Percentiles rank a stretch among this genome's conserved stretches.
Evolutionary conservation across 1,140 invertebrate species (phyloP).

Genomic region (Cataglyphis hispanica): DNA sequence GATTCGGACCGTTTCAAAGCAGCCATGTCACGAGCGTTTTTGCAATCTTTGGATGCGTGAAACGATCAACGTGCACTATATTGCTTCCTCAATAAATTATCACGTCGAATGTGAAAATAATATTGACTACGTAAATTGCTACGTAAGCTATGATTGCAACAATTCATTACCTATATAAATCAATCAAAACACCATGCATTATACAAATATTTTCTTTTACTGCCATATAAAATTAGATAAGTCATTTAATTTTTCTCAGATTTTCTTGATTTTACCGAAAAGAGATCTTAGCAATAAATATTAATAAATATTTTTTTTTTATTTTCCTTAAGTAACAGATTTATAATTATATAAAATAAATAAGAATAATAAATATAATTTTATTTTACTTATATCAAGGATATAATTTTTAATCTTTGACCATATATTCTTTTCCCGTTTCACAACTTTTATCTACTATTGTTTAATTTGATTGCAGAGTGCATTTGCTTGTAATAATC

Average conservation of each 20-base stretch:
- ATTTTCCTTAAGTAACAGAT: not conserved
- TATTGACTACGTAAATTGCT: constrained; percentile 35
- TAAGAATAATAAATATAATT: not conserved
- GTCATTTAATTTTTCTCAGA: not conserved
- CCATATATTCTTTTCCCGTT: not conserved
- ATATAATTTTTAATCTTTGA: not conserved
- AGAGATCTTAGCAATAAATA: not conserved
- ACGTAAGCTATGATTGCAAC: constrained; percentile 21
- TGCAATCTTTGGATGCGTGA: constrained; percentile 32
- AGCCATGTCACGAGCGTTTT: constrained; percentile 37
- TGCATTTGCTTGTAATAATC: not conserved
- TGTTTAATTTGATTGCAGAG: constrained; percentile 5
- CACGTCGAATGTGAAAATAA: constrained; percentile 43
- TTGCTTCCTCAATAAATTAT: constrained; percentile 58
- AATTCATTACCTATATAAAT: constrained; percentile 37
- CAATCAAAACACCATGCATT: not conserved
- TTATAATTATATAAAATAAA: constrained; percentile 5
- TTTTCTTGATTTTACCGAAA: too few relatives aligned
- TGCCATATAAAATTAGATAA: not conserved
- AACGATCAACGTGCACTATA: not conserved
- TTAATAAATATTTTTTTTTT: not conserved
- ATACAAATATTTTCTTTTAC: constrained; percentile 33
- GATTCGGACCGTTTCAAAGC: constrained; percentile 46
- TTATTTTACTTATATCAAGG: not conserved
- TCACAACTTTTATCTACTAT: constrained; percentile 8